Evolutionary conservation across 2,888 invertebrate genomes (phyloP), one percentile per base, ranked within the genome.

Genomic region (Epinotia nisella): DNA sequence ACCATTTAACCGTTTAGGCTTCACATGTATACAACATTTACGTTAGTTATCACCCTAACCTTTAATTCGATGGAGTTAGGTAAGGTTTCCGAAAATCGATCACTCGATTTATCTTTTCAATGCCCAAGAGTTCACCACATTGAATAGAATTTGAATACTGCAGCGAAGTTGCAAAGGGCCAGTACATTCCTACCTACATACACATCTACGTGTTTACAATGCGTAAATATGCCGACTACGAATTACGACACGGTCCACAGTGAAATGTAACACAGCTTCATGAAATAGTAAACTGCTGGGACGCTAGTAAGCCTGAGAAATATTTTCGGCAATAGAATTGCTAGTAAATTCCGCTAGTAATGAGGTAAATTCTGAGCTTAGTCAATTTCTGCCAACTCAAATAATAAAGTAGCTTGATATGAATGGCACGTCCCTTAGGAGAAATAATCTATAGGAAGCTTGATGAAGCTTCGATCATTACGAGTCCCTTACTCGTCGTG

Each of bases 111-210:
- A 90, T 89, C 89, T 89, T 89, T 89, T 89, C 89, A 87, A 90
- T 90, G 88, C 87, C 84, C 82, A 82, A 81, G 78, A 81, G 83
- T 80, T 85, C 82, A 85, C 80, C 83, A 78, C 76, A 81, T 81
- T 84, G 84, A 82, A 83, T 85, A 83, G 83, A 89, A 88, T 89
- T 87, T 89, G 87, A 90, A 89, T 87, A 87, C 82, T 83, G 85
- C 82, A 82, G 79, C 83, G 80, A 77, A 79, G 76, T 78, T 79
- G 78, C 76, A 78, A 80, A 79, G 78, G 80, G 76, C 78, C 65
- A 64, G 70, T 61, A 76, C 75, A 77, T 73, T 76, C 74, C 70
- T 74, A 72, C 74, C 69, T 72, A 79, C 76, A 78, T 79, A 76
- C 78, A 76, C 78, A 80, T 76, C 76, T 74, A 81, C 80, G 80